Evolutionary conservation across 2,113 vertebrate genomes (phyloP), one percentile per base, ranked within the genome.

Genomic region (Marcusenius ussheri): DNA sequence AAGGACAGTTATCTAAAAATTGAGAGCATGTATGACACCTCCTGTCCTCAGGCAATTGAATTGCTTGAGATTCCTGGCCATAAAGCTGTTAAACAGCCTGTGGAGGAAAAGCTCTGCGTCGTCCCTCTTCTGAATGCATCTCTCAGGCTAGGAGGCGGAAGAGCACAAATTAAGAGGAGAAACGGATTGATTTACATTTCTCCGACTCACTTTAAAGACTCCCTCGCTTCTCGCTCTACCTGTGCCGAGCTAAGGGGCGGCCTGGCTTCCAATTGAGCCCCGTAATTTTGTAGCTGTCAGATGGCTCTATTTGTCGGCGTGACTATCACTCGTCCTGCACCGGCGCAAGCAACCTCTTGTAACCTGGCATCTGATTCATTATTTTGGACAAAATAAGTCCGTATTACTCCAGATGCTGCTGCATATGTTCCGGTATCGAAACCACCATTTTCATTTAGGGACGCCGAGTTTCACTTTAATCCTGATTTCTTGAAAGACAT

Each of bases 261-360:
- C 42, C 87, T 27, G n/a, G n/a, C 80, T 92, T 87, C 10, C 47
- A 88, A 91, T 91, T 93, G 93, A 94, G 94, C 89, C 90, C 85
- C 91, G 91, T 93, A 93, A 95, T 94, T 96, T 95, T 92, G 92
- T 91, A 91, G 90, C 88, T 95, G 94, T 95, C 94, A 93, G 91
- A 93, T 92, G 91, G 90, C 93, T 92, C 94, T 93, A 93, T 94
- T 92, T 93, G 92, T 89, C 91, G 90, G 90, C 92, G 83, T 92
- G 93, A 94, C 42, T 84, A 39, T 15, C 62, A 11, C 50, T n/a
- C 10, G 93, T 93, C 94, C 89, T 92, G 90, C 77, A 87, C 84
- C 42, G 89, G 92, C 87, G 87, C 93, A 94, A 93, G 93, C 94
- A 92, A 90, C 89, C 53, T 90, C 91, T 93, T 90, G 91, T 91